Percentiles rank a stretch among this genome's conserved stretches.
phyloP scores from a whole-genome alignment of 2,797 vertebrate species.

The Channallabes apus region DNA sequence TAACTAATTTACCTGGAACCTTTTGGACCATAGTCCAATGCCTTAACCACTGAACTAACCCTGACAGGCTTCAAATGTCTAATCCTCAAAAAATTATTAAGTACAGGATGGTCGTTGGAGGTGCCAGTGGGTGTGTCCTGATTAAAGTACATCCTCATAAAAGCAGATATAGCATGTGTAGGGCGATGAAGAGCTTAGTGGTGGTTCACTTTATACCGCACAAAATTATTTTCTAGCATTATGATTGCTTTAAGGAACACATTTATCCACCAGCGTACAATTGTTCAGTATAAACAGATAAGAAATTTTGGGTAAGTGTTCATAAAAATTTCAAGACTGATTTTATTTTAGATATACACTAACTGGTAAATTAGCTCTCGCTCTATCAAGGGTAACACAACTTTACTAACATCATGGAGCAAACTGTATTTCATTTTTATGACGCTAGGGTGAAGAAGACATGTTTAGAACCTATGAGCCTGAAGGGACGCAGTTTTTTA shows the following conservation, averaged over 20 bases:
- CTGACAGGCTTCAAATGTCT: neutral
- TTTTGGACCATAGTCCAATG: no score
- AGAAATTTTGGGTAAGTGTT: constrained; percentile 66
- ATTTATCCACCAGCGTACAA: constrained; percentile 53
- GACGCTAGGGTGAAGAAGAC: constrained; percentile 64
- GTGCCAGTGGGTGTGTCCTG: neutral
- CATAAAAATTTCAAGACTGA: neutral
- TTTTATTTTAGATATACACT: neutral
- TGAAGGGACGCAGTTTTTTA: constrained; percentile 86
- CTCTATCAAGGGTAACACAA: neutral
- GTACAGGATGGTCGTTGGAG: neutral
- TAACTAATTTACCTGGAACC: neutral
- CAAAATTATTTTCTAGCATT: constrained; percentile 28
- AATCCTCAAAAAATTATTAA: neutral
- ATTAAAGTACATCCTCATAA: neutral
- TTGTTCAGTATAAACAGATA: constrained; percentile 10
- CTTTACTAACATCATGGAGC: neutral
- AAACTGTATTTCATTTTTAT: neutral
- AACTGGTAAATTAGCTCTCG: neutral
- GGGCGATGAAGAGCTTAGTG: neutral
- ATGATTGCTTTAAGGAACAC: constrained; percentile 47
- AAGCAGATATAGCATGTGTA: neutral
- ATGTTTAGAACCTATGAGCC: constrained; percentile 60
- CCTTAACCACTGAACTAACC: no score
- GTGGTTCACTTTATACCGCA: neutral